phyloP scores from a whole-genome alignment of 2,797 vertebrate genomes.

The Selene dorsalis region DNA sequence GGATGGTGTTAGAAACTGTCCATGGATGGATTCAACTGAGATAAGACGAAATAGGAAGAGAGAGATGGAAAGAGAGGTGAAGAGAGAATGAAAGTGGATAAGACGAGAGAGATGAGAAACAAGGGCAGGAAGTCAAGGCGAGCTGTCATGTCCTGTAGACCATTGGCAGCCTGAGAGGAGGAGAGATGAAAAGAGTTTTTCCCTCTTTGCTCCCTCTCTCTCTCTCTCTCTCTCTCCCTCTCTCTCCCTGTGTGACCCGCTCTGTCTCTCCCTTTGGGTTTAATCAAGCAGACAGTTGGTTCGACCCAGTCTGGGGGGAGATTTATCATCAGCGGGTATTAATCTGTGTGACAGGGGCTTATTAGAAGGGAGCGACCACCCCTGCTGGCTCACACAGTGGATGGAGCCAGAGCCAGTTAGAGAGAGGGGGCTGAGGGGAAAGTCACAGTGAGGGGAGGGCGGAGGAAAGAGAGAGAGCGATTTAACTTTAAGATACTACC shows the following conservation, averaged over 20 bases:
- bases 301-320: conserved; percentile 49
- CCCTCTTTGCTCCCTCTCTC: neutral
- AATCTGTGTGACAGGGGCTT: conserved; percentile 75
- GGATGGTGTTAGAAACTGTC: neutral
- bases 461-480: conserved; percentile 9
- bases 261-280: conserved; percentile 61
- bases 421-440: conserved; percentile 69
- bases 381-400: conserved; percentile 70
- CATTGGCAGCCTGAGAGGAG: conserved; percentile 22
- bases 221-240: conserved; percentile 20
- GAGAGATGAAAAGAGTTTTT: neutral
- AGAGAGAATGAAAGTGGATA: conserved; percentile 34
- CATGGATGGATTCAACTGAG: conserved; percentile 12
- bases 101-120: conserved; percentile 39
- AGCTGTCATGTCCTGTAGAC: conserved; percentile 59
- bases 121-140: conserved; percentile 54
- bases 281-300: conserved; percentile 73
- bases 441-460: conserved; percentile 55
- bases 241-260: conserved; percentile 38
- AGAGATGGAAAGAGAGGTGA: neutral
- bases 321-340: conserved; percentile 64
- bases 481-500: conserved; percentile 39
- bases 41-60: neutral
- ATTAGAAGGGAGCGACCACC: conserved; percentile 72
- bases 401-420: conserved; percentile 56